These are phyloP conservation scores for Dyspetes luteomarginatus DNA, from an alignment of 2,888 invertebrate genomes.

Conservation along the genomic window DNA sequence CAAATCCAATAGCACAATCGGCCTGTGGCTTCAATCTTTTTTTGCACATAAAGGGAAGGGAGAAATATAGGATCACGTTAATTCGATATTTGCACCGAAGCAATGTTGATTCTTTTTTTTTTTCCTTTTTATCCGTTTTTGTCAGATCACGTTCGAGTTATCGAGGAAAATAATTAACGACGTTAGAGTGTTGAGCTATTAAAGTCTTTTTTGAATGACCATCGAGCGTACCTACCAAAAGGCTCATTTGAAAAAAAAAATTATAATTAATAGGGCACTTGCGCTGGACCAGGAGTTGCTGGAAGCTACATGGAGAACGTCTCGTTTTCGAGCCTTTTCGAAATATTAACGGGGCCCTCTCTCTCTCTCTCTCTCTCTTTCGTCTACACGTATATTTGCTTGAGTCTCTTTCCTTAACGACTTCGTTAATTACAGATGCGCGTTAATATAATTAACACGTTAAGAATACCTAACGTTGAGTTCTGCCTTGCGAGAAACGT, in stretches of 20 bases:
- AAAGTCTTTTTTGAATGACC: conserved; percentile 23
- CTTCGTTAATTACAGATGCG: conserved; percentile 65
- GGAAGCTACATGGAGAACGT: conserved; percentile 5
- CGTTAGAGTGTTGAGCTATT: neutral
- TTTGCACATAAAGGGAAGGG: conserved; percentile 18
- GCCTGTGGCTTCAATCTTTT: conserved; percentile 43
- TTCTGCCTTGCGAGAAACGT: neutral
- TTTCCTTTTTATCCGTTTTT: neutral
- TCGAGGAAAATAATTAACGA: conserved; percentile 42
- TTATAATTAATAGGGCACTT: conserved; percentile 26
- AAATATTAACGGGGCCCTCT: neutral
- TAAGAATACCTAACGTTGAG: conserved; percentile 42
- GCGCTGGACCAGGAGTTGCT: conserved; percentile 12
- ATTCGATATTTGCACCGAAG: neutral
- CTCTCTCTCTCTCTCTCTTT: neutral
- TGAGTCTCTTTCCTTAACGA: conserved; percentile 52
- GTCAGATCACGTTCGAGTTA: conserved; percentile 20
- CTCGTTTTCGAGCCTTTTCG: neutral
- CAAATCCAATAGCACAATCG: conserved; percentile 44
- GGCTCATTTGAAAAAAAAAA: conserved; percentile 17
- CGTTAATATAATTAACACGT: conserved; percentile 65
- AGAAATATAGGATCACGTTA: neutral
- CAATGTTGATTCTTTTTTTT: conserved; percentile 43
- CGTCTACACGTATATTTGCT: conserved; percentile 28
- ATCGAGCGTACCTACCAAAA: conserved; percentile 15